Conservation (phyloP, 2,113 vertebrate genomes). For the Eidolon helvum region DNA sequence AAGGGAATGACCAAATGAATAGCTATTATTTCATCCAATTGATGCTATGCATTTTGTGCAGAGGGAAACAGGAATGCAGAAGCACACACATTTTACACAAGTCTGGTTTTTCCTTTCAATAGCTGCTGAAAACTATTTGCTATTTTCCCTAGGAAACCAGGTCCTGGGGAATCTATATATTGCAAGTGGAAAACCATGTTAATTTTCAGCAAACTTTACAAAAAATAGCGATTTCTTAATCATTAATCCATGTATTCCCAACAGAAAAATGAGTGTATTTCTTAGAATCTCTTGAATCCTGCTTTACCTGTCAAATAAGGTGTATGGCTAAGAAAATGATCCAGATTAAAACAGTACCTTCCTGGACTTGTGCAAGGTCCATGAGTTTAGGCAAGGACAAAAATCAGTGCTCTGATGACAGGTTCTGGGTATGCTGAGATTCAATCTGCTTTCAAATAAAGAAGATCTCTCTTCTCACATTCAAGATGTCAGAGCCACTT, state of each 20-base stretch:
- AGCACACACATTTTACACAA: constrained; percentile 25
- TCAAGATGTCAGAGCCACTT: neutral
- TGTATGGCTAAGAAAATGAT: neutral
- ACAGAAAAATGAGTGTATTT: constrained; percentile 28
- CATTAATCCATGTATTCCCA: neutral
- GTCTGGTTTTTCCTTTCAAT: constrained; percentile 26
- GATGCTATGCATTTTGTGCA: constrained; percentile 39
- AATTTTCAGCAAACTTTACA: constrained; percentile 45
- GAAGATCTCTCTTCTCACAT: neutral
- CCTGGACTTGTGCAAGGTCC: neutral
- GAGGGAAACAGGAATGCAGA: constrained; percentile 41
- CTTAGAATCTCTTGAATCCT: neutral
- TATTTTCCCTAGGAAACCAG: constrained; percentile 14
- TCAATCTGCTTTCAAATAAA: neutral
- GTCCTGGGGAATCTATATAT: neutral
- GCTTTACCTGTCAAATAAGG: neutral
- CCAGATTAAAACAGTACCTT: neutral
- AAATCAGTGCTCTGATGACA: neutral
- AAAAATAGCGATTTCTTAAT: constrained; percentile 29
- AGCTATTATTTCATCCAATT: constrained; percentile 65
- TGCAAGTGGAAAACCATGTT: constrained; percentile 51
- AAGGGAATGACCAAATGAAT: constrained; percentile 57
- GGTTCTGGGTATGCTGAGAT: neutral
- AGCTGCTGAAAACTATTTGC: constrained; percentile 51
- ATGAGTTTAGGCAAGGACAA: neutral